Percentiles rank a stretch among this genome's conserved stretches.
Conservation (phyloP, 2,113 vertebrate genomes). For the Oreochromis aureus region DNA sequence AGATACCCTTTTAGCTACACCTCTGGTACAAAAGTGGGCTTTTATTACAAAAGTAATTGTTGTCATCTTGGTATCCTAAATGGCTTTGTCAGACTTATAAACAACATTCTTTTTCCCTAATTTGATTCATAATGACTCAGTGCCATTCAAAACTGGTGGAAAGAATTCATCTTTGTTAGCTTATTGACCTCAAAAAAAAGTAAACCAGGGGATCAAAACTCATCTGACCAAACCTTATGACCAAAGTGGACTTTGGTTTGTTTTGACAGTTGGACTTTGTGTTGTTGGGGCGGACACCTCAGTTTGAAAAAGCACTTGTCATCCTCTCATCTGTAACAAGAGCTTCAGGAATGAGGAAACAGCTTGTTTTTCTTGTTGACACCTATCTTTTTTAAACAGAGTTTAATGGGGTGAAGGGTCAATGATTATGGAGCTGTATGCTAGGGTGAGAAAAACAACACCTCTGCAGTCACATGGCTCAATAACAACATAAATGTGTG, state of each 20-base stretch:
- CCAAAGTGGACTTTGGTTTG: slow-evolving; percentile 49
- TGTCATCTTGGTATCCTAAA: background rate
- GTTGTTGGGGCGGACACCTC: slow-evolving; percentile 6
- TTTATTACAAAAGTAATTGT: background rate
- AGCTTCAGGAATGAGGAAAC: slow-evolving; percentile 4
- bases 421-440: background rate
- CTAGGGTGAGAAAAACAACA: background rate
- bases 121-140: background rate
- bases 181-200: background rate
- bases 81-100: background rate
- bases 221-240: slow-evolving; percentile 9
- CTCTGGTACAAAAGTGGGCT: background rate
- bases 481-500: background rate
- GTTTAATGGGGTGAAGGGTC: background rate
- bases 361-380: background rate
- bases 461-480: background rate
- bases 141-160: background rate
- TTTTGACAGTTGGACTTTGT: slow-evolving; percentile 64
- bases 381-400: background rate
- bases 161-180: accelerated
- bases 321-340: background rate
- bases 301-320: slow-evolving; percentile 18
- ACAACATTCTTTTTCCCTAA: background rate
- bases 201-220: background rate
- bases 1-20: background rate